Conservation (phyloP, 1,140 invertebrate genomes). For the Drosophila lini region DNA sequence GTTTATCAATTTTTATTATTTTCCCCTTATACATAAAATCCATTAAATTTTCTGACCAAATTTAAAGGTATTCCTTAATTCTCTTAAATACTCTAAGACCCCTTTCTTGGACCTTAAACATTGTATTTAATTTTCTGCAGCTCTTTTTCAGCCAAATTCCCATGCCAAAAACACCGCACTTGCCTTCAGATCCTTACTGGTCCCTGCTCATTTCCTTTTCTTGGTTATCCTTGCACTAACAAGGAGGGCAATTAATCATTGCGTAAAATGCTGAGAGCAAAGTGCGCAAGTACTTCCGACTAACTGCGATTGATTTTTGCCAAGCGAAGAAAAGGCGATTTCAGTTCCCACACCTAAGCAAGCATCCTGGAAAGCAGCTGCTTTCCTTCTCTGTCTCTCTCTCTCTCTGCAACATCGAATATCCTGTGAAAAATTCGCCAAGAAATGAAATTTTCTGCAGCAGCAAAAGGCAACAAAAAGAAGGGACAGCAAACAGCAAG, state of each 20-base stretch:
- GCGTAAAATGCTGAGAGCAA: conserved; percentile 41
- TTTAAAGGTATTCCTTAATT: too few species aligned
- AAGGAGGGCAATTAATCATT: conserved; percentile 63
- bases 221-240: conserved; percentile 4
- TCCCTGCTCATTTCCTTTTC: conserved; percentile 3
- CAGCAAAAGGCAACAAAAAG: conserved; percentile 39
- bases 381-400: not conserved
- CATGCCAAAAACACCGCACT: not conserved
- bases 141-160: not conserved
- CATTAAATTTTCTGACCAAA: too few species aligned
- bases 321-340: conserved; percentile 42
- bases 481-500: conserved; percentile 16
- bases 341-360: conserved; percentile 68
- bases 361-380: conserved; percentile 65
- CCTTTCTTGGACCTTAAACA: not conserved
- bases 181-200: not conserved
- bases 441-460: conserved; percentile 66
- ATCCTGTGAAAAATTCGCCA: conserved; percentile 75
- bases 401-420: conserved; percentile 8
- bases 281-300: conserved; percentile 65
- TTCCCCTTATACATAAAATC: too few species aligned
- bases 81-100: not conserved
- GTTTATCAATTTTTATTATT: too few species aligned
- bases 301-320: conserved; percentile 72
- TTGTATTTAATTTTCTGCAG: not conserved